Conservation (phyloP, 2,797 vertebrate genomes). For the Poecile montanus region DNA sequence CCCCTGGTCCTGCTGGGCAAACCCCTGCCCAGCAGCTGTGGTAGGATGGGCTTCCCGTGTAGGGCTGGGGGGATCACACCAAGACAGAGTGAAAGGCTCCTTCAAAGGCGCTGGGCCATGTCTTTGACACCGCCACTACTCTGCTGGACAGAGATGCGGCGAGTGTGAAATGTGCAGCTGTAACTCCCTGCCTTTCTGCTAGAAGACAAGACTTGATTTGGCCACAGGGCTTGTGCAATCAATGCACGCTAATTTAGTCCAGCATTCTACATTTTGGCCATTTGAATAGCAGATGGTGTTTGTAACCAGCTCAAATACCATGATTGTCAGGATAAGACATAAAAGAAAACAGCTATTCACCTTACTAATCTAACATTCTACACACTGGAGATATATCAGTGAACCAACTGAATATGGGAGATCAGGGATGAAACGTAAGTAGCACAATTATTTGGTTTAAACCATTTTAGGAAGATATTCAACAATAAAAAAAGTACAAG, state of each 20-base stretch:
- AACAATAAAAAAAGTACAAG: not conserved
- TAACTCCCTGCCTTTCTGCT: not conserved
- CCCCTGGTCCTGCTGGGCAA: not conserved
- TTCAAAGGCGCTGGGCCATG: accelerated
- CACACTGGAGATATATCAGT: not conserved
- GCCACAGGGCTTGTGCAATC: not conserved
- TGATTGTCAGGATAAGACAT: not conserved
- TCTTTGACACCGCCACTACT: accelerated
- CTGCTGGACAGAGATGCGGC: not conserved
- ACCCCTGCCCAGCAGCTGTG: not conserved
- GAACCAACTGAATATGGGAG: not conserved
- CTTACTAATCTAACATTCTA: not conserved
- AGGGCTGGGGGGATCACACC: no score
- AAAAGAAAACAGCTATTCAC: not conserved
- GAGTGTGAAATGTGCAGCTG: accelerated
- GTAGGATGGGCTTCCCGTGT: accelerated
- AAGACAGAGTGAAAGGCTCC: not conserved
- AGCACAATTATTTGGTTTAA: not conserved
- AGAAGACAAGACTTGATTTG: not conserved
- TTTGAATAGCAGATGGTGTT: not conserved
- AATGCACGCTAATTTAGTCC: not conserved
- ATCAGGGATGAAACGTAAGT: not conserved
- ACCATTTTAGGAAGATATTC: not conserved
- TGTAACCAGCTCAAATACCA: not conserved
- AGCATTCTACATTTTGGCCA: not conserved